Evolutionary conservation across 1,140 invertebrate species (phyloP), one percentile per base, ranked within the genome.

Genomic region (Choristoneura fumiferana): DNA sequence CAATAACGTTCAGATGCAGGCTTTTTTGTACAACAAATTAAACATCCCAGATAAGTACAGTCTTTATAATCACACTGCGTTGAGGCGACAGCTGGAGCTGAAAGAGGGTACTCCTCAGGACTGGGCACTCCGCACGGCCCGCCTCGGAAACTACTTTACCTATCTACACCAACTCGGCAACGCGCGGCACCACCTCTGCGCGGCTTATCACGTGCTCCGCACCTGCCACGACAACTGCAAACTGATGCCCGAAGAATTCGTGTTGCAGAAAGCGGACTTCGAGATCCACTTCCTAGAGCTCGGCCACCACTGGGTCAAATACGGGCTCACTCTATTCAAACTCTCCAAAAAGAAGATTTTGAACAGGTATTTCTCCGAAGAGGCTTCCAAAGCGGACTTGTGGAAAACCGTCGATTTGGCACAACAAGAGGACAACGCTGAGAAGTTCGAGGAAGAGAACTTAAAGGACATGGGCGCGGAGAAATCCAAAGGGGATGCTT

Each of bases 251-350:
- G 77, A 78, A 64, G 81, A 86, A 57, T 84, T 87, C 58, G 70
- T 80, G 22, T 54, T 74, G 9, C 71, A 90, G 74, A 89, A 88
- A 69, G 77, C 91, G 53, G 89, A 90, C 39, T 81, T 92, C 13
- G 79, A 89, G 49, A 88, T 91, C 63, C 85, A 89, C 57, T 91
- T 90, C 65, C 90, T 93, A 13, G 92, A 94, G 73, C 76, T 94
- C 8, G 90, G 91, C 14, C 89, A 92, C 56, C 92, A 92, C 67
- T 94, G 93, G 92, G 90, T 91, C 0, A 94, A 94, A 72, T 94
- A 93, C 76, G 91, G 91, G 8, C 71, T 94, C 8, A 84, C 87
- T 12, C 69, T 94, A 12, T 89, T 94, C 58, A 92, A 92, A 65
- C 54, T 84, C 35, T 93, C 93, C 0, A 90, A 87, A 58, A 84